phyloP scores from a whole-genome alignment of 2,888 invertebrate genomes.

The Himalopsyche anomala region DNA sequence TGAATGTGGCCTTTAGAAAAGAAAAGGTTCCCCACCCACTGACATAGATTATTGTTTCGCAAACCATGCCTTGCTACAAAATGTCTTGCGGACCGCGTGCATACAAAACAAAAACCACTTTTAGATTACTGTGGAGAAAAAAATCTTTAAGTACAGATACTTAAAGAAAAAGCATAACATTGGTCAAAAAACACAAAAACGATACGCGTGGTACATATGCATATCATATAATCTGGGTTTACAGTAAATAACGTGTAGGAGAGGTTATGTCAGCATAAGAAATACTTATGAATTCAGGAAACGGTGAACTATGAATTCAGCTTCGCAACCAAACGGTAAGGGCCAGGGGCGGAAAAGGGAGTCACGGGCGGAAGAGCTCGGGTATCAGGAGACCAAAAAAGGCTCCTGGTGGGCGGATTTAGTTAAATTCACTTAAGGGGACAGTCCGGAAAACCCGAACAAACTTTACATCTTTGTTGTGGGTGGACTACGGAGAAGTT shows the following conservation, averaged over 20 bases:
- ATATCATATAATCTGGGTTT: too few species aligned
- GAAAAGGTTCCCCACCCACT: too few species aligned
- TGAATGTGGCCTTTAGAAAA: too few species aligned
- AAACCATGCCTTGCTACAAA: too few species aligned
- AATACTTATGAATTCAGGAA: conserved; percentile 14
- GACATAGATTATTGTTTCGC: too few species aligned
- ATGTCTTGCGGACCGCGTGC: too few species aligned
- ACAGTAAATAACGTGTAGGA: not conserved
- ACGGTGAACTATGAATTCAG: not conserved
- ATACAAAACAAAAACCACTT: too few species aligned
- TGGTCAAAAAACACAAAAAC: too few species aligned
- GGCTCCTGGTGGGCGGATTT: not conserved
- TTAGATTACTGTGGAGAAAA: too few species aligned
- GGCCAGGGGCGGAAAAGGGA: not conserved
- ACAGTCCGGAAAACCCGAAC: conserved; percentile 27
- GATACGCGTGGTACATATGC: too few species aligned
- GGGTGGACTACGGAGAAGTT: conserved; percentile 22
- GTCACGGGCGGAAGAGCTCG: not conserved
- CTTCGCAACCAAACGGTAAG: not conserved
- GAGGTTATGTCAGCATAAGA: not conserved
- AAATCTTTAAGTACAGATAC: too few species aligned
- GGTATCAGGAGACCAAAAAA: conserved; percentile 3
- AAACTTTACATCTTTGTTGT: conserved; percentile 13
- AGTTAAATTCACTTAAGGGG: not conserved
- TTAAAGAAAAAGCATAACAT: too few species aligned